Conservation (phyloP, 2,113 vertebrate genomes). For the Eulacestoma nigropectus region DNA sequence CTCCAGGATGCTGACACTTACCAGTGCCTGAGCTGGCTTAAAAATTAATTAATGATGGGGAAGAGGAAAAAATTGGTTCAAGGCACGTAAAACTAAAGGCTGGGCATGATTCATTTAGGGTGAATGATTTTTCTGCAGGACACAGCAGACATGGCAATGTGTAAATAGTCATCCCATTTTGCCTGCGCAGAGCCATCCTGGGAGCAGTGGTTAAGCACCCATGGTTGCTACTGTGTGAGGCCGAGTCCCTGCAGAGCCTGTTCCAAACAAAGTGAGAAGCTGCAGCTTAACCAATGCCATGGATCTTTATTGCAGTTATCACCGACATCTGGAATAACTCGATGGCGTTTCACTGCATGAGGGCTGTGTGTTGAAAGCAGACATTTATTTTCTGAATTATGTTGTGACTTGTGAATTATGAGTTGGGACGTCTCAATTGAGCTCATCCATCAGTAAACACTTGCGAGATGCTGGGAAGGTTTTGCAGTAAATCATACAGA, state of each 20-base stretch:
- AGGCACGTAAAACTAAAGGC: background rate
- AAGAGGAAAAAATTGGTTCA: background rate
- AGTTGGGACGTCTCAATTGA: background rate
- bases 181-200: background rate
- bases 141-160: rapidly evolving
- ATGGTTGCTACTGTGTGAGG: background rate
- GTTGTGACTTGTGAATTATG: background rate
- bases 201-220: background rate
- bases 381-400: background rate
- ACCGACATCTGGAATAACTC: background rate
- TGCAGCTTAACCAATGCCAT: background rate
- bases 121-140: background rate
- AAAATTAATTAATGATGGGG: background rate
- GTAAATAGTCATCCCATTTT: background rate
- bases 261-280: background rate
- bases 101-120: background rate
- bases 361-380: background rate
- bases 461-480: background rate
- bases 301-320: background rate
- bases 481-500: background rate
- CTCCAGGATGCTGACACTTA: too few relatives aligned
- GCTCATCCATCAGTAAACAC: conserved; percentile 1
- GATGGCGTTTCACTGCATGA: rapidly evolving
- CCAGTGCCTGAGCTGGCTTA: background rate
- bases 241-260: background rate